These are phyloP conservation scores for Indicator maculatus DNA, from an alignment of 2,113 vertebrate genomes.

Conservation along the genomic window DNA sequence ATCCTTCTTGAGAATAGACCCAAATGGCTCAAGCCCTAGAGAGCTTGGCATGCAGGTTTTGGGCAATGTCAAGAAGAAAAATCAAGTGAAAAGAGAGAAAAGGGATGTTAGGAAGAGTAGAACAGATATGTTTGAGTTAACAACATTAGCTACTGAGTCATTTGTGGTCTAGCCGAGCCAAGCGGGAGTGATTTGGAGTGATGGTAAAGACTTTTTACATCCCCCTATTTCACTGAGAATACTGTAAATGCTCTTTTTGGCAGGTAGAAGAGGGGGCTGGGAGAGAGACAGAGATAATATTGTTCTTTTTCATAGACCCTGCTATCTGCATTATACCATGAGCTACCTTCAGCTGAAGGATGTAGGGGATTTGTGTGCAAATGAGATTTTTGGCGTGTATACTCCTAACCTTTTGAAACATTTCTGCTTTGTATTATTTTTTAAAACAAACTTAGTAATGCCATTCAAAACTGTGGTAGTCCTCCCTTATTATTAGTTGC, in stretches of 20 bases:
- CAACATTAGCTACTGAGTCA: neutral
- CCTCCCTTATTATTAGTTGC: neutral
- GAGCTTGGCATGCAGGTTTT: neutral
- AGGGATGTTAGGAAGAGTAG: neutral
- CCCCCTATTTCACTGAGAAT: neutral
- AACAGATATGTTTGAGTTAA: neutral
- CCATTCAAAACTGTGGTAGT: neutral
- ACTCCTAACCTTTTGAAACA: neutral
- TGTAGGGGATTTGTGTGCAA: neutral
- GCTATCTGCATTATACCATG: neutral
- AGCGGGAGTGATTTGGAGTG: neutral
- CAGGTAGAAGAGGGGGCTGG: neutral
- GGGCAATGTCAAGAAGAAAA: neutral
- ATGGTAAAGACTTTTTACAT: neutral
- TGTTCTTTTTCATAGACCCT: neutral
- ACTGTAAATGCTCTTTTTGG: neutral
- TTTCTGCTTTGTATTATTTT: neutral
- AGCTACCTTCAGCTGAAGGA: neutral
- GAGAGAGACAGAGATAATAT: neutral
- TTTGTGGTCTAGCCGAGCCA: neutral
- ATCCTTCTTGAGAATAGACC: neutral
- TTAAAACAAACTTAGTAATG: neutral
- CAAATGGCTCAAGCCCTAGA: neutral
- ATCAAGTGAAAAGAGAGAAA: neutral
- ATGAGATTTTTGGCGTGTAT: neutral